Evolutionary conservation across 2,113 vertebrate genomes (phyloP).

Genomic region (Oxyura jamaicensis): DNA sequence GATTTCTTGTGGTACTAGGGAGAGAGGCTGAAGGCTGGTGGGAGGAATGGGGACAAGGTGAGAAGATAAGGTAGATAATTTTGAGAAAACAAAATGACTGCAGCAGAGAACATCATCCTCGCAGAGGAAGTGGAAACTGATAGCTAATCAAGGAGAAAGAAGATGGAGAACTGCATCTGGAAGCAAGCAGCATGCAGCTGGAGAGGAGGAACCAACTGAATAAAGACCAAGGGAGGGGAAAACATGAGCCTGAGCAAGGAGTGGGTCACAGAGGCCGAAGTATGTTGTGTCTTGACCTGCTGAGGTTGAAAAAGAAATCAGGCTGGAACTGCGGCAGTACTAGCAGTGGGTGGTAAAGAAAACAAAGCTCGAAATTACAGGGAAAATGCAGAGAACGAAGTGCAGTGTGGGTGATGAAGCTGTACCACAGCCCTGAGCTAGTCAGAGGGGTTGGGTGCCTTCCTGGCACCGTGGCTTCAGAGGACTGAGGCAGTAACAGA

Average conservation of each 20-base stretch:
- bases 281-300: not conserved
- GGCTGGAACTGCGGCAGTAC: not conserved
- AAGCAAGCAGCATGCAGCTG: not conserved
- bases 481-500: not conserved
- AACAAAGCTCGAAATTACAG: not conserved
- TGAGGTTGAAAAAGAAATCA: not conserved
- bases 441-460: not conserved
- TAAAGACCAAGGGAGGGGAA: not conserved
- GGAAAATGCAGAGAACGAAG: not conserved
- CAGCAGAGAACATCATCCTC: not conserved
- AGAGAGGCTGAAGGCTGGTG: not conserved
- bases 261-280: not conserved
- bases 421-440: not conserved
- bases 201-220: not conserved
- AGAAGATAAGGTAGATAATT: not conserved
- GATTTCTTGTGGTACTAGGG: not conserved
- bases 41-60: not conserved
- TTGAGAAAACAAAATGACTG: not conserved
- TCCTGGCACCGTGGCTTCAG: not conserved
- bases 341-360: not conserved
- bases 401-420: not conserved
- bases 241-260: not conserved
- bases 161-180: not conserved
- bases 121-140: not conserved
- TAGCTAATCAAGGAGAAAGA: not conserved